Evolutionary conservation across 92 coral and sea anemone species (phyloP).

Genomic region (Parazoanthus swiftii): DNA sequence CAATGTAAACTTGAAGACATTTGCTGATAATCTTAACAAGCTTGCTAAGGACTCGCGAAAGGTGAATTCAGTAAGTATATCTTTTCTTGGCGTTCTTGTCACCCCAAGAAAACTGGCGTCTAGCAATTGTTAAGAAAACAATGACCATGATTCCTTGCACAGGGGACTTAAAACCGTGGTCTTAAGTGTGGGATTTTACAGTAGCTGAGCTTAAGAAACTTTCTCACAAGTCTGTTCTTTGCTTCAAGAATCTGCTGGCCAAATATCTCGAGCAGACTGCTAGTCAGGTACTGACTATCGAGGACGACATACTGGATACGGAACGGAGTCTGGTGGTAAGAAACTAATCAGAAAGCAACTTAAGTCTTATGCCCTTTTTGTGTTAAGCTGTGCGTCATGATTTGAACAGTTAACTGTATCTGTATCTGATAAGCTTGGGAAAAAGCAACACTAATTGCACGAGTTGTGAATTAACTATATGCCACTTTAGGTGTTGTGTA

Average conservation of each 20-base stretch:
- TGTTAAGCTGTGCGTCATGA: no score
- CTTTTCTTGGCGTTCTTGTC: neutral
- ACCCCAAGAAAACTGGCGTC: neutral
- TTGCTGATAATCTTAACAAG: slow-evolving; percentile 13
- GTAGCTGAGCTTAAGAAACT: neutral
- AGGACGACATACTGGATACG: slow-evolving; percentile 58
- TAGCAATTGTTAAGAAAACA: no score
- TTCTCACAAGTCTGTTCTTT: neutral
- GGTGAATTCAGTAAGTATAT: neutral
- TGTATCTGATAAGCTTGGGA: no score
- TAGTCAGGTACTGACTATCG: slow-evolving; percentile 28
- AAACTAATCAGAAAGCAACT: neutral
- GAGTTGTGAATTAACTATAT: no score
- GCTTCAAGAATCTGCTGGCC: slow-evolving; percentile 39
- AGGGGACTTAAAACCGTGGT: no score
- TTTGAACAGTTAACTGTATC: no score
- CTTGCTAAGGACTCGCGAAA: slow-evolving; percentile 25
- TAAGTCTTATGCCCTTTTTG: neutral
- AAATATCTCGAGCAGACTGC: slow-evolving; percentile 40
- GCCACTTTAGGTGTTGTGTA: no score
- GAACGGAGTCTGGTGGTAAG: slow-evolving; percentile 64
- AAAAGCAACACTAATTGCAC: no score
- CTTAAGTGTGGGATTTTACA: no score
- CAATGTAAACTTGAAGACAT: slow-evolving; percentile 7
- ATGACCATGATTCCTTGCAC: no score